Evolutionary conservation across 1,140 invertebrate species (phyloP).

Genomic region (Penaeus japonicus): DNA sequence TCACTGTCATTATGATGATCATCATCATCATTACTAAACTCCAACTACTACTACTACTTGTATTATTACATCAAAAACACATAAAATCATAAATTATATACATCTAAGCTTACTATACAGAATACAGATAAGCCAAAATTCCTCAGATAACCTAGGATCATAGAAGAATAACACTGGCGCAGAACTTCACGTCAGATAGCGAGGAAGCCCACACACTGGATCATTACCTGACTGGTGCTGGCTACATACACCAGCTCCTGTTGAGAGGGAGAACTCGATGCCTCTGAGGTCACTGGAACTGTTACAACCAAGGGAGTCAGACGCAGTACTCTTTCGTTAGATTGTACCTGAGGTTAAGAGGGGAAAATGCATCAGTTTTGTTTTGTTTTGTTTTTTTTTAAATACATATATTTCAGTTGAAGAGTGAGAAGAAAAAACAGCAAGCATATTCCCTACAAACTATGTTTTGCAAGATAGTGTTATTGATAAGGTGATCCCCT

Average conservation of each 20-base stretch:
- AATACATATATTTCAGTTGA: no score
- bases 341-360: background rate
- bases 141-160: background rate
- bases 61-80: background rate
- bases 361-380: background rate
- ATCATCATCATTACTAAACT: no score
- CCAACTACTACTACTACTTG: no score
- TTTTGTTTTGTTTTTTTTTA: no score
- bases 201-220: background rate
- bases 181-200: background rate
- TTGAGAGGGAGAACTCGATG: no score
- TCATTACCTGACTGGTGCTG: background rate
- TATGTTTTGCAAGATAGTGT: no score
- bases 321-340: background rate
- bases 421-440: no score
- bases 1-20: no score
- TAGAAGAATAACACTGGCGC: background rate
- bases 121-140: background rate
- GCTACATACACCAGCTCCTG: background rate
- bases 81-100: conserved; percentile 17
- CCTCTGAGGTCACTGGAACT: background rate
- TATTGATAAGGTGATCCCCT: no score
- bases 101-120: background rate
- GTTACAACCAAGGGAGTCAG: background rate
- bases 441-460: no score